Base-by-base conservation (phyloP, 37 sponge, comb jelly and placozoan species). In the Tethya wilhelma region DNA sequence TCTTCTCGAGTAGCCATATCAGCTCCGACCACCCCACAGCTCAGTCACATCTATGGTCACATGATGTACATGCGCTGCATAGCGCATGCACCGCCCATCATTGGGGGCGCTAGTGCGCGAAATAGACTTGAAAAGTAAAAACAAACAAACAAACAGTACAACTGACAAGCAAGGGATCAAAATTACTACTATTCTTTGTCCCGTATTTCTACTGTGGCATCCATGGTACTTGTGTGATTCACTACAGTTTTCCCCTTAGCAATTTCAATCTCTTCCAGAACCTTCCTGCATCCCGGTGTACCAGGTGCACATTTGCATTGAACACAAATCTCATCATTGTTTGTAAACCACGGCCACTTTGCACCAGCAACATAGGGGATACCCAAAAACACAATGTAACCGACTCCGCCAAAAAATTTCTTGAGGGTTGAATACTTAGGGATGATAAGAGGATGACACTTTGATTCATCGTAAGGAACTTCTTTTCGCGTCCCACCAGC, bases 391-490 rank as follows among this genome's bases (percentile, higher is more conserved):
- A 60, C 22, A 6, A 60, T 26, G 63, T 60, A n/a, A 12, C 6
- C 63, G 63, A 60, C 28, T 26, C 63, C 63, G 7, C 63, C 63
- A 26, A 60, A 60, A 60, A 60, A 60, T 26, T 17, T 49, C 55
- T 49, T 49, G 55, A 49, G 17, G 17, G 0, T 57, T 1, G 72
- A 71, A 59, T 71, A 57, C 46, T 71, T 77, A 20, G 79, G 79
- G 23, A 71, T 56, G 25, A 85, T 33, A 0, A 39, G 25, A n/a
- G 74, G 75, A 57, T 85, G 86, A 26, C 86, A 85, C 37, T n/a
- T 70, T 12, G 73, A 59, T 2, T 71, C 66, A 32, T 44, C 56
- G 39, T 73, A 82, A 5, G 77, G 63, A 41, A 60, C 55, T 17
- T 49, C 55, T 19, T 17, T 19, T 17, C 55, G 17, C 55, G 9